Evolutionary conservation across 2,797 vertebrate genomes (phyloP).

Genomic region (Synaphobranchus kaupii): DNA sequence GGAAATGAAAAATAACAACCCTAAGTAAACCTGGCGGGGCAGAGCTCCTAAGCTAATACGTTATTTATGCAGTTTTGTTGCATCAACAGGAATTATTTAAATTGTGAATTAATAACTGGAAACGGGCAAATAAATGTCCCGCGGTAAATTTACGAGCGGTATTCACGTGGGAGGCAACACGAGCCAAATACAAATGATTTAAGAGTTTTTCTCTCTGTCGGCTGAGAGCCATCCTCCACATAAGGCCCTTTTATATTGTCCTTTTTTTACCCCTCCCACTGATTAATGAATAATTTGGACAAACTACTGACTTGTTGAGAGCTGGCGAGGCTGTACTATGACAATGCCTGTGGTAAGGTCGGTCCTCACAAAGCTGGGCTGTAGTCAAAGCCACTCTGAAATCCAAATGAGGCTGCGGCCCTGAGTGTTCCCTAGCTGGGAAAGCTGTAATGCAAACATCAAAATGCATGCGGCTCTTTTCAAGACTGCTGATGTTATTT

Average conservation of each 20-base stretch:
- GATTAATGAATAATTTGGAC: constrained; percentile 14
- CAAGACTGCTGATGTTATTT: background rate
- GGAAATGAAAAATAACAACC: constrained; percentile 20
- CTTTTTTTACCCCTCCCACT: background rate
- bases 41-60: constrained; percentile 30
- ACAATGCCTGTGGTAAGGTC: background rate
- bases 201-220: background rate
- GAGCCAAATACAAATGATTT: constrained; percentile 26
- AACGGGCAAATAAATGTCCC: constrained; percentile 24
- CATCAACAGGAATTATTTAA: constrained; percentile 37
- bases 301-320: constrained; percentile 9
- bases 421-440: background rate
- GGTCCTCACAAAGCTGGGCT: background rate
- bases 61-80: constrained; percentile 32
- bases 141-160: constrained; percentile 1
- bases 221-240: background rate
- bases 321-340: background rate
- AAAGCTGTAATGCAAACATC: background rate
- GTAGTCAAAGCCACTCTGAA: background rate
- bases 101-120: constrained; percentile 37
- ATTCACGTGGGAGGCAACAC: background rate
- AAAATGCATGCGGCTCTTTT: background rate
- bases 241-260: background rate
- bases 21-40: constrained; percentile 23
- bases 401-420: background rate